Base-by-base conservation (phyloP, 2,797 vertebrate genomes). In the Lates japonicus region DNA sequence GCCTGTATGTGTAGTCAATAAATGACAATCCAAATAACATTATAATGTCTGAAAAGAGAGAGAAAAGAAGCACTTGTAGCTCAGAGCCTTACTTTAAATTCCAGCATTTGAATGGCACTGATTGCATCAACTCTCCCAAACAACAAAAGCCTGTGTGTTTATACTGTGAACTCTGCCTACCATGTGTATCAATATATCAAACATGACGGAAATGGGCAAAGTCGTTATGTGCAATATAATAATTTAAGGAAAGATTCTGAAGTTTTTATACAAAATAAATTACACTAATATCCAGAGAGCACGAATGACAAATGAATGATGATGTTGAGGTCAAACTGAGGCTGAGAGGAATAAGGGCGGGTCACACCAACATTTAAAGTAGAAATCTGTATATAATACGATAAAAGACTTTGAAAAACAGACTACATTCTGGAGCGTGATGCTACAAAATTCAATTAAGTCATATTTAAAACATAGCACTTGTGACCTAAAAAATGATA, bases 391-490 rank as follows among this genome's bases (percentile, higher is more conserved):
- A 33, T 31, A 22, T 22, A 5, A 69, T 17, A 33, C 2, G 35
- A 76, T 70, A 3, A 58, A 66, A 57, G 0, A 57, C 41, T 52
- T 64, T 48, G 12, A 44, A 65, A 69, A 29, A 20, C 51, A 60
- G 16, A 63, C 33, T 2, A 42, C 10, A 68, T 75, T 78, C 19
- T 66, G 8, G 3, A 78, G 52, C n/a, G 35, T 7, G 33, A 76
- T 37, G 57, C 29, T 33, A 17, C 42, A 71, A 61, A 49, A 85
- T 70, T 76, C 25, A 84, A 80, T 82, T 62, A 70, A 51, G 41
- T 63, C 48, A n/a, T 49, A 63, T 86, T 81, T 71, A 68, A 84
- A 90, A 82, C 66, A 84, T 11, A 54, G 59, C 29, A 59, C 71
- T 78, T 46, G 9, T 57, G 60, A 80, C 69, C 84, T 82, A 66